phyloP scores from a whole-genome alignment of 2,888 invertebrate genomes.

The Dryocosmus kuriphilus region DNA sequence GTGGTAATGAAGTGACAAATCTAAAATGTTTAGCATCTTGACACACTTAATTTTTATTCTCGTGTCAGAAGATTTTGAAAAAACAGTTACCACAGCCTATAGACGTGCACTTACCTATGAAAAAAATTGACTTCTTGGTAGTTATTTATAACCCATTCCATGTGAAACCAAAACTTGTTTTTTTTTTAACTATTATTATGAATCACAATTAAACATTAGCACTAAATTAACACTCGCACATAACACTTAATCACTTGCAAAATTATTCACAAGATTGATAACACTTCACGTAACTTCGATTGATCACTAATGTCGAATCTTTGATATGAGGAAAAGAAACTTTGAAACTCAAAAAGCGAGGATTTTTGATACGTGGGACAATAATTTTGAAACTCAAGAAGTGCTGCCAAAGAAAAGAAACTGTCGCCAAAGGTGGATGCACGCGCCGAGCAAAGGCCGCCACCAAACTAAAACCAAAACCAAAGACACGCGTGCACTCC shows the following conservation, averaged over 20 bases:
- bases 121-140: neutral
- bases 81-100: neutral
- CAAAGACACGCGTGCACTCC: slow-evolving; percentile 74
- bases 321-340: neutral
- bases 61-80: too few relatives aligned
- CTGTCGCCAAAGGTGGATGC: neutral
- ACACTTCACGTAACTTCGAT: neutral
- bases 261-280: neutral
- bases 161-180: neutral
- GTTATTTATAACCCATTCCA: neutral
- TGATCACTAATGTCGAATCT: neutral
- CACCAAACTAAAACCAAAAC: slow-evolving; percentile 74
- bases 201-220: neutral
- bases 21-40: too few relatives aligned
- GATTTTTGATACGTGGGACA: neutral
- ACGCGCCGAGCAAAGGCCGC: slow-evolving; percentile 60
- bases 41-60: too few relatives aligned
- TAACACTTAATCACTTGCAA: neutral
- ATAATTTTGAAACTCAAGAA: neutral
- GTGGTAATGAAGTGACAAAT: too few relatives aligned
- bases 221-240: neutral
- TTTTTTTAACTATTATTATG: neutral
- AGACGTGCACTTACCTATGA: neutral
- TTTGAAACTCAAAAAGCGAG: neutral
- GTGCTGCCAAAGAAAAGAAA: neutral